These are phyloP conservation scores for Dendroctonus ponderosae DNA, from an alignment of 1,140 invertebrate genomes.

Conservation along the genomic window DNA sequence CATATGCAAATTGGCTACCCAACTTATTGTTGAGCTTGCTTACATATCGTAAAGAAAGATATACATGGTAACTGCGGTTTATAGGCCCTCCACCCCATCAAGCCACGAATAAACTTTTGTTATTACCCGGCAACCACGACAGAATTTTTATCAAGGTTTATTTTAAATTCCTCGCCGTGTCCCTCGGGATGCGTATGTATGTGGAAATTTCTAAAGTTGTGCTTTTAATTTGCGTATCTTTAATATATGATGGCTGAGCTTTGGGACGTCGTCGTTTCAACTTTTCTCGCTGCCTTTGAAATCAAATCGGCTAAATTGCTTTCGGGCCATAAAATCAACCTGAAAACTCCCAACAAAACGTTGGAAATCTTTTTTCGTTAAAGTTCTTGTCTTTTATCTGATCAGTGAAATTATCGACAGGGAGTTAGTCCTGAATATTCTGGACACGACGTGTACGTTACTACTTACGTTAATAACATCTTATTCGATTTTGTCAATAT, in stretches of 20 bases:
- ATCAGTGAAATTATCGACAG: too few species aligned
- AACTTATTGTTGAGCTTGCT: slow-evolving; percentile 42
- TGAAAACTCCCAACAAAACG: too few species aligned
- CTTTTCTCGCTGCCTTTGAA: too few species aligned
- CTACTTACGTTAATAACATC: too few species aligned
- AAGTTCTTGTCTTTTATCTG: too few species aligned
- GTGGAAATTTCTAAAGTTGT: slow-evolving; percentile 24
- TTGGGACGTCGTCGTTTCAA: not conserved
- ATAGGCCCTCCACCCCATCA: slow-evolving; percentile 32
- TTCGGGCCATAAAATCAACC: too few species aligned
- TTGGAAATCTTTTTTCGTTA: too few species aligned
- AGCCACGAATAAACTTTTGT: slow-evolving; percentile 31
- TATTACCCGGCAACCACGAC: slow-evolving; percentile 25
- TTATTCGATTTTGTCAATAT: too few species aligned
- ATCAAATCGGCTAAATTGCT: too few species aligned
- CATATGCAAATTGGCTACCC: slow-evolving; percentile 46
- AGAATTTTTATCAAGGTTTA: slow-evolving; percentile 32
- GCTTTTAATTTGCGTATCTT: slow-evolving; percentile 27
- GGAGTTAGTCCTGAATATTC: too few species aligned
- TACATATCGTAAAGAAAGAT: slow-evolving; percentile 43
- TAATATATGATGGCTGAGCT: slow-evolving; percentile 7
- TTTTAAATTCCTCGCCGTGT: slow-evolving; percentile 20
- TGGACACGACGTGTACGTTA: too few species aligned
- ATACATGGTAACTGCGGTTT: slow-evolving; percentile 32
- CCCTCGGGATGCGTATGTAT: slow-evolving; percentile 20